These are phyloP conservation scores for Bubalus kerabau DNA, from an alignment of 2,113 vertebrate species.

Conservation along the genomic window DNA sequence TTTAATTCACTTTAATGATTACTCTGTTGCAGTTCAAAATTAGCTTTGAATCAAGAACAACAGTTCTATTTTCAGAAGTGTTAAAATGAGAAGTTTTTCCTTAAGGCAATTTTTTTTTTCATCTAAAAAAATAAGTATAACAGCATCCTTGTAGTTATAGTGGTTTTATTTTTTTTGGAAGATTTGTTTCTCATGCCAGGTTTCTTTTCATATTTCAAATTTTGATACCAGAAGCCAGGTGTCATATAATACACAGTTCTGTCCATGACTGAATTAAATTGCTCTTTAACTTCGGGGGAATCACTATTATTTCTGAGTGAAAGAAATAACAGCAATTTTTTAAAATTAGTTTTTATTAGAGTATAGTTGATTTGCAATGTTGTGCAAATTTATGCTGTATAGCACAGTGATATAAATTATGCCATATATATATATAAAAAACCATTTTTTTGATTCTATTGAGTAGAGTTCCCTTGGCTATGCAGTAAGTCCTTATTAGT, in stretches of 20 bases:
- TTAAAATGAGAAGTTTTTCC: slow-evolving; percentile 29
- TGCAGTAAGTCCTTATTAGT: not conserved
- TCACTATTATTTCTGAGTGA: not conserved
- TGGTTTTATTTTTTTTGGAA: not conserved
- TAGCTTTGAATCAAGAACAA: slow-evolving; percentile 14
- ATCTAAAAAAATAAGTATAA: not conserved
- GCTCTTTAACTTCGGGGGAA: not conserved
- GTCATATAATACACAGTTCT: not conserved
- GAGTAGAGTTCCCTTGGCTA: not conserved
- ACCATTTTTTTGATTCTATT: not conserved
- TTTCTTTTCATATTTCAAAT: slow-evolving; percentile 22
- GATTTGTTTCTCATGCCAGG: not conserved
- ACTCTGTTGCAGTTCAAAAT: not conserved
- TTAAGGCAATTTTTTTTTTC: slow-evolving; percentile 7
- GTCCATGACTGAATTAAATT: not conserved
- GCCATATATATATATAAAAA: not conserved
- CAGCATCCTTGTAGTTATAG: not conserved
- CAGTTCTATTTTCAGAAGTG: slow-evolving; percentile 25
- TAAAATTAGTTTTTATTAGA: not conserved
- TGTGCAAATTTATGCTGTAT: not conserved
- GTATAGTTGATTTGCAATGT: not conserved
- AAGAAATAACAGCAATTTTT: not conserved
- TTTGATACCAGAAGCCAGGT: not conserved
- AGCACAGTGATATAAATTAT: not conserved
- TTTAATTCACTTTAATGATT: slow-evolving; percentile 12